Evolutionary conservation across 2,888 invertebrate species (phyloP).

Genomic region (Belgica antarctica): DNA sequence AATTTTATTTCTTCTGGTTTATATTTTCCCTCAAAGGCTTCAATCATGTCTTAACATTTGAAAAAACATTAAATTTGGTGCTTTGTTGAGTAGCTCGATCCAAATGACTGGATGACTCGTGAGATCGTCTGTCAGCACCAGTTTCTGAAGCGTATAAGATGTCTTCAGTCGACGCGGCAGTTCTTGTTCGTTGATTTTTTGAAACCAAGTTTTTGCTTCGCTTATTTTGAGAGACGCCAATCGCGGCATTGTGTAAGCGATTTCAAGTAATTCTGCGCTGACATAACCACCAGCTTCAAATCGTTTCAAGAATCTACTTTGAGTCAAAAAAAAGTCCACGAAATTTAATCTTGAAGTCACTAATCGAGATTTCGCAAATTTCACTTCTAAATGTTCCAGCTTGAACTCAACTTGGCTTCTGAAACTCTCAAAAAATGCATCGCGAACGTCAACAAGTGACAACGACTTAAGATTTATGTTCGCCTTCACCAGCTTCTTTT

Average conservation of each 20-base stretch:
- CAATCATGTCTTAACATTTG: background rate
- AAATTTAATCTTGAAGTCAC: background rate
- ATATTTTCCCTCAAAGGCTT: too few relatives aligned
- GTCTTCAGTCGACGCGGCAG: background rate
- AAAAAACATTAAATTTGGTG: background rate
- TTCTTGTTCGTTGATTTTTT: background rate
- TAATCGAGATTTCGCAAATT: background rate
- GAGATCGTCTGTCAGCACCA: background rate
- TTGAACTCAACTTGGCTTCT: background rate
- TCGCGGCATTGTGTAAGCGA: background rate
- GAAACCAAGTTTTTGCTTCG: background rate
- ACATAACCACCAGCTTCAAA: background rate
- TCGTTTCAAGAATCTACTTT: too few relatives aligned
- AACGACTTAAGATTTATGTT: background rate
- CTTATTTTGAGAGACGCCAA: background rate
- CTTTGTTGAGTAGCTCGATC: background rate
- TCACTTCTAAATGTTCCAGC: background rate
- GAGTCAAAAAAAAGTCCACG: too few relatives aligned
- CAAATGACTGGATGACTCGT: background rate
- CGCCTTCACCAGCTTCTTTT: background rate
- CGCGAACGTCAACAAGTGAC: background rate
- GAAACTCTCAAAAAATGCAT: background rate
- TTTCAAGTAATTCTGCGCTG: background rate
- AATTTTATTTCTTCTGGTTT: too few relatives aligned
- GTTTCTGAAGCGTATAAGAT: background rate